These are phyloP conservation scores for Brachyalestes nurse DNA, from an alignment of 2,797 vertebrate genomes.

Conservation along the genomic window DNA sequence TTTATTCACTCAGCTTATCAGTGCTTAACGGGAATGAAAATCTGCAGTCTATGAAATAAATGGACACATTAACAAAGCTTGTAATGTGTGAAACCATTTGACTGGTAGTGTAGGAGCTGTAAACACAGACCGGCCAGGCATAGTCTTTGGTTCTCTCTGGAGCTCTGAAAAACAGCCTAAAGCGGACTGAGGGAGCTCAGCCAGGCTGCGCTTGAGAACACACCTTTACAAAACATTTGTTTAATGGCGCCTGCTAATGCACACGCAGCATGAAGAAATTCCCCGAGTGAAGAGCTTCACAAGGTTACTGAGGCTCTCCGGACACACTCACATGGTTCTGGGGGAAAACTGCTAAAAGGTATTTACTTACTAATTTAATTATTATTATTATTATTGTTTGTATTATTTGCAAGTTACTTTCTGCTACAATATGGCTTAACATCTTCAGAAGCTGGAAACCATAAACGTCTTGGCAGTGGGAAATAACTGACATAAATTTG, in stretches of 20 bases:
- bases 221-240: slow-evolving; percentile 52
- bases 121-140: neutral
- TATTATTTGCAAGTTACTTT: no score
- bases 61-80: no score
- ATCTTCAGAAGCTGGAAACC: neutral
- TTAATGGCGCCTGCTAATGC: slow-evolving; percentile 60
- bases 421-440: neutral
- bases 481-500: no score
- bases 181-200: slow-evolving; percentile 52
- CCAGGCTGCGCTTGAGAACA: slow-evolving; percentile 17
- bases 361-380: no score
- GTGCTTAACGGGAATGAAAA: no score
- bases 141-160: neutral
- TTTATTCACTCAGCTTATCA: no score
- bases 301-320: neutral
- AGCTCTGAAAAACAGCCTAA: slow-evolving; percentile 60
- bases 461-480: no score
- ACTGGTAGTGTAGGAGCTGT: no score
- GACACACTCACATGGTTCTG: neutral
- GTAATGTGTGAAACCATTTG: no score
- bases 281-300: neutral
- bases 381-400: no score
- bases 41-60: no score
- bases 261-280: slow-evolving; percentile 52
- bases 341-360: neutral